Conservation (phyloP, 2,888 invertebrate species). For the Byasa hedistus region DNA sequence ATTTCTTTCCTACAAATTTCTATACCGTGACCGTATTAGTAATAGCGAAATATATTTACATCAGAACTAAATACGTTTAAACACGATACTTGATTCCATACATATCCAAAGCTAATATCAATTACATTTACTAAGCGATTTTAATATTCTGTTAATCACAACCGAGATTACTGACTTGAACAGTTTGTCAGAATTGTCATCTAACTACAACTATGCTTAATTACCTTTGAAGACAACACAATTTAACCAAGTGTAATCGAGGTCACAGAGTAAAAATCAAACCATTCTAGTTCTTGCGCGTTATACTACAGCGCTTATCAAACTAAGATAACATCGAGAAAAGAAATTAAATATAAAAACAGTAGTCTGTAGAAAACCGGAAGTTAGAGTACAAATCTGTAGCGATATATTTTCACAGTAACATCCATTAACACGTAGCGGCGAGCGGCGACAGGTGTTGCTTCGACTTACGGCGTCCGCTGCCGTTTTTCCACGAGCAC, state of each 20-base stretch:
- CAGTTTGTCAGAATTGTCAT: too few species aligned
- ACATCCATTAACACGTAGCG: slow-evolving; percentile 27
- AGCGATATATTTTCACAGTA: slow-evolving; percentile 14
- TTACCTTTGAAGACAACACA: too few species aligned
- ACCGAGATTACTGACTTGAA: too few species aligned
- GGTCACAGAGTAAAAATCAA: too few species aligned
- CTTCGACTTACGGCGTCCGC: slow-evolving; percentile 34
- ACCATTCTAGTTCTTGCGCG: too few species aligned
- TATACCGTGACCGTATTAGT: neutral
- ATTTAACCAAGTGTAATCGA: too few species aligned
- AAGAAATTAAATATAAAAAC: too few species aligned
- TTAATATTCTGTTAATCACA: neutral
- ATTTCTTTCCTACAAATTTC: neutral
- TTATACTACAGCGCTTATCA: too few species aligned
- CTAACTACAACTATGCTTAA: too few species aligned
- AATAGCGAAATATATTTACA: neutral
- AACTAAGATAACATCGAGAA: too few species aligned
- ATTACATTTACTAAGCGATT: neutral
- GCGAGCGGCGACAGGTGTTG: slow-evolving; percentile 38
- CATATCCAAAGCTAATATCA: neutral
- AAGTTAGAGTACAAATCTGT: neutral
- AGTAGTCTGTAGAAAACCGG: too few species aligned
- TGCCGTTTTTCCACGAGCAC: slow-evolving; percentile 33
- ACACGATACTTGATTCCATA: neutral
- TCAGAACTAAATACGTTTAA: neutral